These are phyloP conservation scores for Allophyes oxyacanthae DNA, from an alignment of 2,888 invertebrate genomes.

Conservation along the genomic window DNA sequence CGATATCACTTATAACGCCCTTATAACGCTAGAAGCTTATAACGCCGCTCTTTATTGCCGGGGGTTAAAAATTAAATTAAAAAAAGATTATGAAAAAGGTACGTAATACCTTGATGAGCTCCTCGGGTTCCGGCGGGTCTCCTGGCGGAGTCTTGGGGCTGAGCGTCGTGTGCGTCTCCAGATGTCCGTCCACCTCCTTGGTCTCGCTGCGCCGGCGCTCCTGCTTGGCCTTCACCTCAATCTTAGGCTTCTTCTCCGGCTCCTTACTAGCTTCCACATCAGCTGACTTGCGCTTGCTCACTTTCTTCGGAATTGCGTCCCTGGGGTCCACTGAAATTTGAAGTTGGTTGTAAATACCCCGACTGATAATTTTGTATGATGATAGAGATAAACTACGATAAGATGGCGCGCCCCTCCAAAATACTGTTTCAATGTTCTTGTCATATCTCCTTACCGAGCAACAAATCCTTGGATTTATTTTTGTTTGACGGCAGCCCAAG, in stretches of 20 bases:
- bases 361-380: too few species aligned
- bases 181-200: slow-evolving; percentile 91
- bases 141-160: slow-evolving; percentile 94
- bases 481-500: too few species aligned
- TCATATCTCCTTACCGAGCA: too few species aligned
- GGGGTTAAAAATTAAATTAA: too few species aligned
- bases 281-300: slow-evolving; percentile 74
- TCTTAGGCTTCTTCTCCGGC: slow-evolving; percentile 81
- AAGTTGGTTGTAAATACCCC: slow-evolving; percentile 4
- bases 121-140: slow-evolving; percentile 97
- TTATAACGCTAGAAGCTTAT: too few species aligned
- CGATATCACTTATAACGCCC: too few species aligned
- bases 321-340: slow-evolving; percentile 79
- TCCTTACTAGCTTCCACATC: slow-evolving; percentile 71
- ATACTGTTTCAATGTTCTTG: too few species aligned
- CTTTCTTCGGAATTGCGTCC: slow-evolving; percentile 75
- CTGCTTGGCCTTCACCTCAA: slow-evolving; percentile 69
- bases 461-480: too few species aligned
- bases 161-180: slow-evolving; percentile 93
- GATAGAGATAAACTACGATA: too few species aligned
- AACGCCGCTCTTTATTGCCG: too few species aligned
- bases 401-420: too few species aligned
- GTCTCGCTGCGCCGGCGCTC: slow-evolving; percentile 83
- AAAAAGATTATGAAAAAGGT: too few species aligned
- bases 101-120: slow-evolving; percentile 92